Evolutionary conservation across 2,797 vertebrate species (phyloP).

Genomic region (Amblyopsis hoosieri): DNA sequence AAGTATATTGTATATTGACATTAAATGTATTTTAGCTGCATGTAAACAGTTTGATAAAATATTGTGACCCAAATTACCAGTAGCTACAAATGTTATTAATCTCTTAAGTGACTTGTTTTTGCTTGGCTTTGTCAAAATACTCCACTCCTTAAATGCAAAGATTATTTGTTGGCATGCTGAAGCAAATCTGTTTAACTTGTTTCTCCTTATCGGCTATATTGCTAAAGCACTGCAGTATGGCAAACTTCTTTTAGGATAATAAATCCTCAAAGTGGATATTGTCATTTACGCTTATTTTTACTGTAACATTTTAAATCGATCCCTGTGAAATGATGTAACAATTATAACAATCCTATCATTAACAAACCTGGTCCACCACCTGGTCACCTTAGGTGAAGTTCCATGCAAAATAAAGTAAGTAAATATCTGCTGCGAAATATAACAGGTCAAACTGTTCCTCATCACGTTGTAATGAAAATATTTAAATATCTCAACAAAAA

Average conservation of each 20-base stretch:
- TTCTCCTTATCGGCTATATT: too few species aligned
- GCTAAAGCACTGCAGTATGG: too few species aligned
- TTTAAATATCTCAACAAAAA: slow-evolving; percentile 30
- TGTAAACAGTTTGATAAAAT: slow-evolving; percentile 61
- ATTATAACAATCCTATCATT: too few species aligned
- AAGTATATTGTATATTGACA: slow-evolving; percentile 71
- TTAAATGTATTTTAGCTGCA: slow-evolving; percentile 62
- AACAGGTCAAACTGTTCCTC: too few species aligned
- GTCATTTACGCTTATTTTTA: too few species aligned
- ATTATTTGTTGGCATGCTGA: background rate
- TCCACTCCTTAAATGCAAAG: background rate
- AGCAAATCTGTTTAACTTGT: too few species aligned
- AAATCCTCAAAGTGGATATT: too few species aligned
- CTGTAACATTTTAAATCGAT: too few species aligned
- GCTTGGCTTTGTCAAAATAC: background rate
- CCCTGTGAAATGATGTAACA: too few species aligned
- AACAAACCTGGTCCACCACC: too few species aligned
- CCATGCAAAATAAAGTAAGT: background rate
- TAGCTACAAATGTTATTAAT: background rate
- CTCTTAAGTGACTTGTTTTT: background rate
- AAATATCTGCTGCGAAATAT: too few species aligned
- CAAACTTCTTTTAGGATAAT: too few species aligned
- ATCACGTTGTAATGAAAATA: slow-evolving; percentile 66
- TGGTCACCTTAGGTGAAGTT: background rate
- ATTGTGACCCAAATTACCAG: slow-evolving; percentile 54